Evolutionary conservation across 2,888 invertebrate genomes (phyloP).

Genomic region (Orthosia incerta): DNA sequence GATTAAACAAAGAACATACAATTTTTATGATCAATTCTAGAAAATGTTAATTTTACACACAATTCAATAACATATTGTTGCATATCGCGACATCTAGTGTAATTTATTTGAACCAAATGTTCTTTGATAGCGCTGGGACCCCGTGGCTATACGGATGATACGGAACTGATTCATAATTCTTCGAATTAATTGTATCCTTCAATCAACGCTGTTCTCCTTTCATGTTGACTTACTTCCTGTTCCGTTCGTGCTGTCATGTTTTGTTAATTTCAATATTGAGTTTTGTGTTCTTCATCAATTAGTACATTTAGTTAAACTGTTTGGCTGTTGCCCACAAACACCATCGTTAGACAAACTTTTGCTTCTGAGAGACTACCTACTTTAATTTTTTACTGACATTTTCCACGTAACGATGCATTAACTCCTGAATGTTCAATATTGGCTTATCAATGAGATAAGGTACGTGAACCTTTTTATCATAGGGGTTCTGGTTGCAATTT

Average conservation of each 20-base stretch:
- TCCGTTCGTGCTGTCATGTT: neutral
- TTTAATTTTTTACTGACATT: neutral
- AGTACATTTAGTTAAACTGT: conserved; percentile 22
- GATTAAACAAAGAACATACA: too few species aligned
- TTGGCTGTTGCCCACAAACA: conserved; percentile 10
- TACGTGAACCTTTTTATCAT: neutral
- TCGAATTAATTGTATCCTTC: conserved; percentile 29
- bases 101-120: too few species aligned
- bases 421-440: neutral
- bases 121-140: too few species aligned
- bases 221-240: conserved; percentile 32
- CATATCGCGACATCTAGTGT: too few species aligned
- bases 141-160: neutral
- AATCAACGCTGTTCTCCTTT: conserved; percentile 31
- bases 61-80: too few species aligned
- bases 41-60: too few species aligned
- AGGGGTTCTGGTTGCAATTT: neutral
- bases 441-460: neutral
- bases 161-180: conserved; percentile 21
- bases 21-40: too few species aligned
- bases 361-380: neutral
- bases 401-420: neutral
- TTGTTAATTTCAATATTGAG: conserved; percentile 17
- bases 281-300: conserved; percentile 28
- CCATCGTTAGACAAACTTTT: neutral